Evolutionary conservation across 1,140 invertebrate species (phyloP), one percentile per base, ranked within the genome.

Genomic region (Rhyzopertha dominica): DNA sequence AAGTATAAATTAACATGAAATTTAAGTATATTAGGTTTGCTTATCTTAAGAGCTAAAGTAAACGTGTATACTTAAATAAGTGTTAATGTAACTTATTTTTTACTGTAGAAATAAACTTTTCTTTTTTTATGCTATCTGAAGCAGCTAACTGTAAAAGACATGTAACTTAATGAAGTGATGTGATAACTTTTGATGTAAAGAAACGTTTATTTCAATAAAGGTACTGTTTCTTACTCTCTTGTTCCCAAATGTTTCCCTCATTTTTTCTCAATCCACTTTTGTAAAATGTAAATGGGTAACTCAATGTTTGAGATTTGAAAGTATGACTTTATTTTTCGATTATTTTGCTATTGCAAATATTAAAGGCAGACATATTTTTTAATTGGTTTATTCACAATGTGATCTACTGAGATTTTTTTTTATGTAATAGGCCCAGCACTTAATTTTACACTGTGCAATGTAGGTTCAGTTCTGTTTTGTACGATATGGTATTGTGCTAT

Each of bases 121-220:
- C 39, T 42, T 42, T 30, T 37, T 19, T 23, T 23, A n/a, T 14
- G 5, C 5, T 36, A 5, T 14, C 7, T 18, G 19, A 36, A n/a
- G n/a, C n/a, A n/a, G n/a, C n/a, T n/a, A 30, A 30, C 13, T 47
- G 29, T 47, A 47, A 54, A 47, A 51, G 41, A 47, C 44, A 46
- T 46, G 47, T 50, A 53, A 54, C 43, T 49, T 51, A 47, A 50
- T 22, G 25, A 51, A 51, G 52, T 51, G 41, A 40, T 54, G 52
- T 54, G 52, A 54, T 54, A 54, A 38, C 37, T 40, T 47, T 42
- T 42, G 30, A 34, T 54, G 52, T 54, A 51, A 54, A 51, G 46
- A 52, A 43, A 40, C 47, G 45, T 51, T 54, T 54, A 54, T 54
- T 54, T 54, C 48, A 54, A 54, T 54, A 54, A 54, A 54, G 52